Percentiles rank a stretch among this genome's conserved stretches.
These are phyloP conservation scores for Eubasilissa regina DNA, from an alignment of 1,140 invertebrate species.

Conservation along the genomic window DNA sequence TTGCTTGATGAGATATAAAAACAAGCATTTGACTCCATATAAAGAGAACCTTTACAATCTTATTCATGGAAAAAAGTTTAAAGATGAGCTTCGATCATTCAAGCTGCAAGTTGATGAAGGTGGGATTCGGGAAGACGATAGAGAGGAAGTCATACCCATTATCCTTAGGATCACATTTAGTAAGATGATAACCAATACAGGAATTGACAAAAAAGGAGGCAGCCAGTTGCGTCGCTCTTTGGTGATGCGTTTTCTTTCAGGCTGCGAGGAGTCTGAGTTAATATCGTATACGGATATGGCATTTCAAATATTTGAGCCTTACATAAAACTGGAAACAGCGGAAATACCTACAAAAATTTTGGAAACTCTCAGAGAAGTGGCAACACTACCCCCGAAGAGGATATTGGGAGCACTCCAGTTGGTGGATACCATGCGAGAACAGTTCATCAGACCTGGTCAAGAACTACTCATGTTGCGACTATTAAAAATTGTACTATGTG, in stretches of 20 bases:
- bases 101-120: constrained; percentile 81
- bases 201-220: constrained; percentile 81
- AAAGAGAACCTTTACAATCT: constrained; percentile 83
- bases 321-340: constrained; percentile 72
- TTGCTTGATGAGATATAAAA: constrained; percentile 89
- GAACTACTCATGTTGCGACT: constrained; percentile 79
- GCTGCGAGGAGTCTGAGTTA: constrained; percentile 85
- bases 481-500: constrained; percentile 81
- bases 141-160: constrained; percentile 83
- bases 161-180: constrained; percentile 91
- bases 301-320: constrained; percentile 81
- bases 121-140: constrained; percentile 80
- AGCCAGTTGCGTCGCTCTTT: constrained; percentile 80
- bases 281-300: constrained; percentile 87
- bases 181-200: constrained; percentile 88
- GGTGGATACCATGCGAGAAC: constrained; percentile 85
- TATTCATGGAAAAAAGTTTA: constrained; percentile 90
- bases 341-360: constrained; percentile 69
- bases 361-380: constrained; percentile 73
- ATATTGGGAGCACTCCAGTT: constrained; percentile 84
- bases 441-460: constrained; percentile 85
- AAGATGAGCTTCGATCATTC: constrained; percentile 86
- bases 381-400: constrained; percentile 80
- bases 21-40: constrained; percentile 82
- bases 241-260: constrained; percentile 88